Base-by-base conservation (phyloP, 2,888 invertebrate genomes). In the Leucania comma region DNA sequence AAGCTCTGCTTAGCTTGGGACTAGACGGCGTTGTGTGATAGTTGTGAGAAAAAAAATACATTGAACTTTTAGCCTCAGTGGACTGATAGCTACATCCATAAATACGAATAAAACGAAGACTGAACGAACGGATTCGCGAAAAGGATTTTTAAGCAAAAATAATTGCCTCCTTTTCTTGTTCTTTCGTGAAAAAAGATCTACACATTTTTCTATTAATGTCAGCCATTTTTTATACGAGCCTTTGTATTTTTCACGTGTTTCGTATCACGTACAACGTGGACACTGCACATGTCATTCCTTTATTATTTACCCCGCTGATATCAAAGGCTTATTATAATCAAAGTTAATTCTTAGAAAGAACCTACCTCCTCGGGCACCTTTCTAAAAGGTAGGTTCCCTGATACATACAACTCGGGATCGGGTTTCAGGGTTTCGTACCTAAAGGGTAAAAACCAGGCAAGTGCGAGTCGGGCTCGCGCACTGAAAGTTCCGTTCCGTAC, bases 401-500 rank as follows among this genome's bases (percentile, higher is more conserved):
- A 20, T 69, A 65, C 72, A 66, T 57, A 62, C 22, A 60, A 67
- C 24, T 60, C 60, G 53, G 64, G 77, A 73, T 60, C n/a, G 59
- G 63, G 71, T 70, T 80, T 35, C 12, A 35, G 10, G 35, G 38
- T 38, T 38, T 12, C 14, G 12, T 38, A 38, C 2, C 14, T 14
- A 14, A 38, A 38, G 14, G 3, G 38, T 38, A 14, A 14, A 38
- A 38, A 38, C 38, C n/a, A n/a, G n/a, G n/a, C n/a, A n/a, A n/a
- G n/a, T n/a, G n/a, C n/a, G n/a, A n/a, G n/a, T n/a, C n/a, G n/a
- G n/a, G n/a, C n/a, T n/a, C n/a, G n/a, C n/a, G n/a, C n/a, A n/a
- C n/a, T n/a, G n/a, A n/a, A n/a, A n/a, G n/a, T n/a, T n/a, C n/a
- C n/a, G n/a, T n/a, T n/a, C n/a, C n/a, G n/a, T n/a, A n/a, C n/a